Evolutionary conservation across 2,888 invertebrate species (phyloP), one percentile per base, ranked within the genome.

Genomic region (Rhimphoctona megacephalus): DNA sequence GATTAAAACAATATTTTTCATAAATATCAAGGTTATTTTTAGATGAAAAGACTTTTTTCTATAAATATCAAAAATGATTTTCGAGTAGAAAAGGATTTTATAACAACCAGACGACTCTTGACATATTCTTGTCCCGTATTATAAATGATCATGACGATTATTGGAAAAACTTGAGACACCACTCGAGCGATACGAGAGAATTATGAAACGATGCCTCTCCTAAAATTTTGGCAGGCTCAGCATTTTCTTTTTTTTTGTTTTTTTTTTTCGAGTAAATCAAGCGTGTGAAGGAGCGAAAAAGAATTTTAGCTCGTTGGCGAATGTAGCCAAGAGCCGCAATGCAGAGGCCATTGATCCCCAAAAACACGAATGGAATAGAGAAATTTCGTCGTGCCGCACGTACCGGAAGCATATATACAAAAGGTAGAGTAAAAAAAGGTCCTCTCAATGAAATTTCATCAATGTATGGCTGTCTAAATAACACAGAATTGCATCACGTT

Each of bases 261-360:
- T 33, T 30, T 39, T 74, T 36, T 36, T 36, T 22, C 25, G n/a
- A n/a, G 30, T 61, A 69, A 70, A 33, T 30, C 43, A 79, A 81
- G 33, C n/a, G 66, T 46, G 64, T 46, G 2, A 43, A 76, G 46
- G n/a, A 72, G 74, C 46, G 79, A 76, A 61, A 67, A 72, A 76
- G 66, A 73, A 39, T 66, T 73, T 83, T 73, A 77, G 46, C 83
- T 83, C 80, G 36, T 25, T 81, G 57, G 70, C 49, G 46, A 49
- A 80, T 81, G 52, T 77, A 80, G 86, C 86, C 83, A 81, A 76
- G 66, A 82, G 77, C 88, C 82, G 88, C 87, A 88, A 85, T 88
- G 88, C 88, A 87, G 88, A 79, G 86, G 85, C 84, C 88, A 87
- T 88, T 88, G 88, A 88, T 88, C 88, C 84, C 85, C 81, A 67